A percentile compares a stretch with the other conserved stretches of the same genome.
These are phyloP conservation scores for Gopherus evgoodei DNA, from an alignment of 2,113 vertebrate species.

Conservation along the genomic window DNA sequence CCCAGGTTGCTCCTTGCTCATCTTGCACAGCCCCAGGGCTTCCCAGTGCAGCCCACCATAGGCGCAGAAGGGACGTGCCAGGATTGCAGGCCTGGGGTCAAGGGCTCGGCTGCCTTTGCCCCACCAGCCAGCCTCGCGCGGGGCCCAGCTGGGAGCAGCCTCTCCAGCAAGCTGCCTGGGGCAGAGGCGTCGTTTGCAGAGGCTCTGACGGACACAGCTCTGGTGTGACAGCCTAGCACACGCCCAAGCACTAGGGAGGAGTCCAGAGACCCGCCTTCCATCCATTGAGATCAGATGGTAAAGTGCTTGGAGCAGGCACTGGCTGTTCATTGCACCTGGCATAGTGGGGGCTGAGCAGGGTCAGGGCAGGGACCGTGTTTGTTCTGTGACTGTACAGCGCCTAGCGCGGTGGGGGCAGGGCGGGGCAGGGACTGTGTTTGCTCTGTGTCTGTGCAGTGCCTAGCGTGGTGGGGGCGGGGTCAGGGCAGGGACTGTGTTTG, in stretches of 20 bases:
- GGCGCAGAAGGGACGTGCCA: not conserved
- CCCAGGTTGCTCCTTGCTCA: not conserved
- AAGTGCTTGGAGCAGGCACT: not conserved
- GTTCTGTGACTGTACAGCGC: not conserved
- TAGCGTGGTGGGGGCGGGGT: not conserved
- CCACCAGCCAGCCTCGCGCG: not conserved
- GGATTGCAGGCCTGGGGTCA: not conserved
- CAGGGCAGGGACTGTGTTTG: no score
- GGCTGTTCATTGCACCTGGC: not conserved
- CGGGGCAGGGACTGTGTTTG: not conserved
- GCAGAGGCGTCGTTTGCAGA: not conserved
- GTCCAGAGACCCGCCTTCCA: not conserved
- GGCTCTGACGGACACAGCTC: no score
- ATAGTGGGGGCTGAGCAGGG: not conserved
- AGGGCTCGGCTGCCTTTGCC: constrained; percentile 9
- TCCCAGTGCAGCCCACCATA: constrained; percentile 7
- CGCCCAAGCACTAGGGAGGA: no score
- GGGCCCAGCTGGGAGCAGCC: not conserved
- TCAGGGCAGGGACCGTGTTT: not conserved
- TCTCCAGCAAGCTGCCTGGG: not conserved
- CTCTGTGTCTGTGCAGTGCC: not conserved
- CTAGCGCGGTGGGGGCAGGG: fast-evolving
- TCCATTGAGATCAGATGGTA: not conserved
- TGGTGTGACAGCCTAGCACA: no score
- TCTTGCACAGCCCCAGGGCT: not conserved